Base-by-base conservation (phyloP, 1,140 invertebrate species). In the Ceratina australensis region DNA sequence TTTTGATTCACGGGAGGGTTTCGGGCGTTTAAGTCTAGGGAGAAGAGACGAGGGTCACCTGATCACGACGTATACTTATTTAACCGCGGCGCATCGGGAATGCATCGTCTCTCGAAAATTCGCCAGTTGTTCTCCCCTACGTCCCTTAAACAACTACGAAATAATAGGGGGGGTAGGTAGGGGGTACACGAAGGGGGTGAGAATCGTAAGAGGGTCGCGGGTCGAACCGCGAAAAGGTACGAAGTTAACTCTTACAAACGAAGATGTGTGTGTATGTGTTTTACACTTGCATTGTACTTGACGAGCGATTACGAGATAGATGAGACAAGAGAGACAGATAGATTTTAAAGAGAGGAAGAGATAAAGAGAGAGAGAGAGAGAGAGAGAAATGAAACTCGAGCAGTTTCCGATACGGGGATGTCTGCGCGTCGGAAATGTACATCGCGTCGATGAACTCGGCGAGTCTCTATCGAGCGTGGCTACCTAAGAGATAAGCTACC, bases 401-500 rank as follows among this genome's bases (percentile, higher is more conserved):
- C 59, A 66, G 18, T 26, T 50, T 66, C 18, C 50, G 15, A 18
- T 52, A 57, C 20, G 22, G 33, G 52, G 52, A 54, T 54, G 52
- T 54, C n/a, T n/a, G 64, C 42, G 64, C 64, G 63, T 68, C 54
- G 64, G 64, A 61, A 69, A 61, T 76, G 60, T 66, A 76, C 54
- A 49, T 59, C n/a, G 5, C 52, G 52, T 68, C 61, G 60, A 56
- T 67, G 64, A 15, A 54, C 5, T 42, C 50, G 54, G 73, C 49
- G 59, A 50, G 26, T 68, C 20, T 67, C 63, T 47, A 2, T 60
- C 33, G 50, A 42, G 20, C 42, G 22, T 26, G 52, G 28, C 67
- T 77, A 77, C 65, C 72, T 82, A 83, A 79, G 76, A 82, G 73
- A 82, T 52, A 78, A 83, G 80, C 75, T 78, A 72, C 59, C 75